A percentile compares a stretch with the other conserved stretches of the same genome.
These are phyloP conservation scores for Argyresthia goedartella DNA, from an alignment of 2,888 invertebrate genomes.

Conservation along the genomic window DNA sequence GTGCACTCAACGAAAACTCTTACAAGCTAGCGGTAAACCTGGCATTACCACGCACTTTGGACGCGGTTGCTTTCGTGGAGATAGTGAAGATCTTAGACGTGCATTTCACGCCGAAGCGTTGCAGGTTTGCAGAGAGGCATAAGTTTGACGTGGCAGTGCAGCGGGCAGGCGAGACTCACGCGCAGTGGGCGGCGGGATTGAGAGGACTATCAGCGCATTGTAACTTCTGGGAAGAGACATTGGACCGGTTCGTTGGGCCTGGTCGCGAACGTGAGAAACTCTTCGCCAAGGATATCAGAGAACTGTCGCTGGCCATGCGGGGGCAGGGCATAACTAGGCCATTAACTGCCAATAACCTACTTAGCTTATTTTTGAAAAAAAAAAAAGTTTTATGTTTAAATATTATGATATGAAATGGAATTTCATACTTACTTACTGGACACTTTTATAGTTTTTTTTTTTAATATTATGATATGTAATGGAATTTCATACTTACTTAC, in stretches of 20 bases:
- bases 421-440: no score
- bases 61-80: neutral
- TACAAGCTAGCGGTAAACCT: conserved; percentile 7
- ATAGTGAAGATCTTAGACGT: neutral
- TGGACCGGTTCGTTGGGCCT: conserved; percentile 9
- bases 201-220: conserved; percentile 9
- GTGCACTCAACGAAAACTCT: conserved; percentile 7
- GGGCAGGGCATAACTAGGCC: neutral
- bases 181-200: conserved; percentile 8
- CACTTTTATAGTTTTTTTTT: no score
- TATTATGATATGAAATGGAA: no score
- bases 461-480: no score
- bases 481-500: no score
- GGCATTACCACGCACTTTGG: neutral
- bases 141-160: conserved; percentile 7
- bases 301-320: conserved; percentile 2
- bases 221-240: conserved; percentile 6
- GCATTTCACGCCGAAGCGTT: conserved; percentile 9
- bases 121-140: conserved; percentile 7
- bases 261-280: conserved; percentile 6
- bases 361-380: no score
- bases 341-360: neutral
- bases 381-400: no score
- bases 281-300: conserved; percentile 4
- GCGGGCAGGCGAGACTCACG: neutral